Percentiles rank a stretch among this genome's conserved stretches.
Evolutionary conservation across 2,888 invertebrate genomes (phyloP).

Genomic region (Emmelina monodactyla): DNA sequence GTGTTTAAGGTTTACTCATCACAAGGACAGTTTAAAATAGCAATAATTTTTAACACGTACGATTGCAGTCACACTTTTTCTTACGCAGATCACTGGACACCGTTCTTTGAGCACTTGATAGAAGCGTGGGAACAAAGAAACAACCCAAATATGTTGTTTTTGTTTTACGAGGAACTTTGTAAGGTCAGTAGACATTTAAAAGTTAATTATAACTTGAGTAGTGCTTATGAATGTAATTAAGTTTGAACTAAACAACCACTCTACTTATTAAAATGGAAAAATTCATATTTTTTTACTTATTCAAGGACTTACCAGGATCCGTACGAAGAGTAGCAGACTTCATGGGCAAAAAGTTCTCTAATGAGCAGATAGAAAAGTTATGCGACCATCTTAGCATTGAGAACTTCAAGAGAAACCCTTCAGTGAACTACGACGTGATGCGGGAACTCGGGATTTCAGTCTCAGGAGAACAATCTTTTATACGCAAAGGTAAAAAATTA

Average conservation of each 20-base stretch:
- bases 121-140: slow-evolving; percentile 76
- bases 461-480: slow-evolving; percentile 68
- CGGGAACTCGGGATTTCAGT: slow-evolving; percentile 68
- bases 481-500: slow-evolving; percentile 64
- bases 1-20: too few relatives aligned
- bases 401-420: slow-evolving; percentile 82
- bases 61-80: too few relatives aligned
- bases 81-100: slow-evolving; percentile 72
- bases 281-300: too few relatives aligned
- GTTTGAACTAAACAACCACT: too few relatives aligned
- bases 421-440: slow-evolving; percentile 76
- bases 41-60: too few relatives aligned
- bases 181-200: too few relatives aligned
- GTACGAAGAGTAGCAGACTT: slow-evolving; percentile 70
- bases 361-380: slow-evolving; percentile 67
- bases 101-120: slow-evolving; percentile 80
- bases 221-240: too few relatives aligned
- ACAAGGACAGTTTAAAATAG: too few relatives aligned
- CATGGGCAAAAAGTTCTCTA: slow-evolving; percentile 63
- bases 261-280: not conserved
- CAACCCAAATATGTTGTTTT: slow-evolving; percentile 74
- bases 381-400: slow-evolving; percentile 79
- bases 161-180: slow-evolving; percentile 83
- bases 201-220: too few relatives aligned
- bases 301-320: slow-evolving; percentile 67